These are phyloP conservation scores for Dreissena rostriformis DNA, from an alignment of 1,140 invertebrate genomes.

Conservation along the genomic window DNA sequence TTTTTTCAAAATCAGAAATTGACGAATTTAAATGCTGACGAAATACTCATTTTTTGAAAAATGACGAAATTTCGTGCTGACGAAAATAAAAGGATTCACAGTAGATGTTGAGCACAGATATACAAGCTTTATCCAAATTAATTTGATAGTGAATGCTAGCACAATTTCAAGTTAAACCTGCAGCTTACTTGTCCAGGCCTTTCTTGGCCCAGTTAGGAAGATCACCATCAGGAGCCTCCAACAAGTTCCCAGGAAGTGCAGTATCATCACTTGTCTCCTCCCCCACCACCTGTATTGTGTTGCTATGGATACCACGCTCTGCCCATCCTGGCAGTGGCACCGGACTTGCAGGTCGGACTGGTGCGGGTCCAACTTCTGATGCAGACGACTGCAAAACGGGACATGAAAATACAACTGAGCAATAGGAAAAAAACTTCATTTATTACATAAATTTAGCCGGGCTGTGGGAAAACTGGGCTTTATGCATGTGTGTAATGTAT, in stretches of 20 bases:
- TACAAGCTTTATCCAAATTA: too few species aligned
- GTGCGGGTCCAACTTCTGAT: background rate
- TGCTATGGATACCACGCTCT: slow-evolving; percentile 13
- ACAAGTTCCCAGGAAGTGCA: slow-evolving; percentile 19
- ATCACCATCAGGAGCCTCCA: slow-evolving; percentile 18
- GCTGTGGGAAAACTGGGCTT: background rate
- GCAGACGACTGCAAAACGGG: slow-evolving; percentile 9
- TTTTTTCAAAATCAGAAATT: too few species aligned
- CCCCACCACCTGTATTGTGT: slow-evolving; percentile 24
- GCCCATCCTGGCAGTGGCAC: slow-evolving; percentile 57
- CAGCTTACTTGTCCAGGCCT: slow-evolving; percentile 47
- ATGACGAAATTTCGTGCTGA: too few species aligned
- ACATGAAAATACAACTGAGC: background rate
- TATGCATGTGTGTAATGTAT: background rate
- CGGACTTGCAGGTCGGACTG: slow-evolving; percentile 14
- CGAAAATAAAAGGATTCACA: too few species aligned
- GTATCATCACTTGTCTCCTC: slow-evolving; percentile 27
- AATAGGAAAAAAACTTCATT: background rate
- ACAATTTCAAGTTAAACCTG: too few species aligned
- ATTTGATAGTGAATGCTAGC: too few species aligned
- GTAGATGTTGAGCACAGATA: too few species aligned
- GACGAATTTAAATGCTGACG: too few species aligned
- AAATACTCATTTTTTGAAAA: too few species aligned
- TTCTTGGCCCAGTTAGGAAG: slow-evolving; percentile 63
- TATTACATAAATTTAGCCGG: background rate